Percentiles rank a stretch among this genome's conserved stretches.
Evolutionary conservation across 2,888 invertebrate species (phyloP).

Genomic region (Chesias legatella): DNA sequence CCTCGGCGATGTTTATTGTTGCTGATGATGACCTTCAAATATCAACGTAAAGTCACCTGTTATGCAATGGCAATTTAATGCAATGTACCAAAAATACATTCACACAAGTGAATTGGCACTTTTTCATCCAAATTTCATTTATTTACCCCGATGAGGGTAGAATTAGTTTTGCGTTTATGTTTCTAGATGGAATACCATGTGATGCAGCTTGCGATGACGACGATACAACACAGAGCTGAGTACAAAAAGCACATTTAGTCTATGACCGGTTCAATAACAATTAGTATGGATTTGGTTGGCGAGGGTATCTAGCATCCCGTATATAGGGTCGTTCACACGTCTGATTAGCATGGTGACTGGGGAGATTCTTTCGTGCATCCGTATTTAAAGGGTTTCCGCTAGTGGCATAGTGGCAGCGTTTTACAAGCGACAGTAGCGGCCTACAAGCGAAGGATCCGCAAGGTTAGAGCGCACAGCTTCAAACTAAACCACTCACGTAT

Average conservation of each 20-base stretch:
- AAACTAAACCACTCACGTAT: constrained; percentile 72
- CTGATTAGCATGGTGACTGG: constrained; percentile 10
- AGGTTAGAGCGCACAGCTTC: constrained; percentile 47
- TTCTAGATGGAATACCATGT: neutral
- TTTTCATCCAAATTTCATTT: no score
- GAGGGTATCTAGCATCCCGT: neutral
- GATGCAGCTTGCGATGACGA: constrained; percentile 14
- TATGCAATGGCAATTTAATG: no score
- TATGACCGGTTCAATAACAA: constrained; percentile 16
- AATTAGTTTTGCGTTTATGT: no score
- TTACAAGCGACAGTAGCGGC: constrained; percentile 42
- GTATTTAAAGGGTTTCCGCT: constrained; percentile 24
- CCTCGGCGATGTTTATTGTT: no score
- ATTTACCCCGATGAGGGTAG: no score
- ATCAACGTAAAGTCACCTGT: no score
- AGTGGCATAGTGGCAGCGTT: constrained; percentile 24
- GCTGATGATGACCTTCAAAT: no score
- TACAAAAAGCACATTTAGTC: constrained; percentile 23
- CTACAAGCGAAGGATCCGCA: constrained; percentile 25
- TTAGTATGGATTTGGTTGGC: constrained; percentile 4
- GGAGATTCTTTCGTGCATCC: constrained; percentile 14
- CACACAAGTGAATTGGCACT: no score
- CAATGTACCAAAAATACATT: no score
- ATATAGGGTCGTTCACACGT: neutral
- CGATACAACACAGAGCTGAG: constrained; percentile 15